Evolutionary conservation across 2,888 invertebrate genomes (phyloP).

Genomic region (Hypsopygia costalis): DNA sequence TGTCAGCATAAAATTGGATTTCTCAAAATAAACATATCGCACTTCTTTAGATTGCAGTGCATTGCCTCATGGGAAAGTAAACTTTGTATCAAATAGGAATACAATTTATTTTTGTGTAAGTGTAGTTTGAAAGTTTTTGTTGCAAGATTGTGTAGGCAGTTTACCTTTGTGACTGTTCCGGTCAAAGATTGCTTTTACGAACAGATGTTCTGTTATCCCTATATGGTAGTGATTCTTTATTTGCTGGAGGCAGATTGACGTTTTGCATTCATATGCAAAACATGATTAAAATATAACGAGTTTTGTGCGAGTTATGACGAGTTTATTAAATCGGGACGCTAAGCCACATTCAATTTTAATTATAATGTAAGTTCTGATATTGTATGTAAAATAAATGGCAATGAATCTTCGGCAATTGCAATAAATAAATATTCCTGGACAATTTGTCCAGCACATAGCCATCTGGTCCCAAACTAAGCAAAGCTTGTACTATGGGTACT

Average conservation of each 20-base stretch:
- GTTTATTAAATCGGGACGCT: slow-evolving; percentile 47
- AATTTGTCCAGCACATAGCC: too few relatives aligned
- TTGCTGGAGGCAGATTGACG: slow-evolving; percentile 52
- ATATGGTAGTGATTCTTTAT: slow-evolving; percentile 43
- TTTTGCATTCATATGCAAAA: slow-evolving; percentile 48
- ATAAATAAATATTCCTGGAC: too few relatives aligned
- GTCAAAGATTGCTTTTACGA: slow-evolving; percentile 33
- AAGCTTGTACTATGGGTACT: too few relatives aligned
- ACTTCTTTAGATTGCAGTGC: slow-evolving; percentile 31
- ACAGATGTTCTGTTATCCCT: slow-evolving; percentile 43
- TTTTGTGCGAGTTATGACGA: slow-evolving; percentile 43
- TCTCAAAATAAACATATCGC: slow-evolving; percentile 74
- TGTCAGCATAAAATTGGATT: slow-evolving; percentile 79
- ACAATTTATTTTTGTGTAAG: slow-evolving; percentile 20
- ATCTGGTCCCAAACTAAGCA: too few relatives aligned
- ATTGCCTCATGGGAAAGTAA: slow-evolving; percentile 15
- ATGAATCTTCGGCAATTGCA: too few relatives aligned
- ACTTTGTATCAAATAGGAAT: too few relatives aligned
- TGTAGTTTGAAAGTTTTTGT: neutral
- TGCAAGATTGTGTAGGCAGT: slow-evolving; percentile 13
- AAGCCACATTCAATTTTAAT: neutral
- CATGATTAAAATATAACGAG: slow-evolving; percentile 33
- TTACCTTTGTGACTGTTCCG: slow-evolving; percentile 23
- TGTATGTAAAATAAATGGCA: too few relatives aligned
- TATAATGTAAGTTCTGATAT: neutral